Evolutionary conservation across 2,888 invertebrate species (phyloP).

Genomic region (Microctonus hyperodae): DNA sequence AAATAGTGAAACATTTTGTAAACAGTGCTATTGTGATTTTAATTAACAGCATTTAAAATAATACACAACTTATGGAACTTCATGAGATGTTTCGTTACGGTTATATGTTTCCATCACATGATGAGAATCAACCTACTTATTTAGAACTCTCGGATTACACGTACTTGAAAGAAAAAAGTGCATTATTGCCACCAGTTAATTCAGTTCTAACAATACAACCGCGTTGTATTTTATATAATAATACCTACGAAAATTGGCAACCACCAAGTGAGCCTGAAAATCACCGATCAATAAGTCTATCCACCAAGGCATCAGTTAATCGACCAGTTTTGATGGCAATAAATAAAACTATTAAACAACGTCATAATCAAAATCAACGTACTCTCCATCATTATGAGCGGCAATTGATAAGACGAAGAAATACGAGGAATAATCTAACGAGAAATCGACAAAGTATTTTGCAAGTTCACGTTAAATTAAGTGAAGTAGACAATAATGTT

Average conservation of each 20-base stretch:
- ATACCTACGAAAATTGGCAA: slow-evolving; percentile 61
- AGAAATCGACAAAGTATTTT: slow-evolving; percentile 30
- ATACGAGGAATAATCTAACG: slow-evolving; percentile 12
- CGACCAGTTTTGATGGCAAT: slow-evolving; percentile 5
- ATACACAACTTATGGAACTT: slow-evolving; percentile 52
- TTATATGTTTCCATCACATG: slow-evolving; percentile 58
- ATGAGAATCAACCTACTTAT: slow-evolving; percentile 51
- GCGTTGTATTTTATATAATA: slow-evolving; percentile 44
- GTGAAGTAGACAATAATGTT: slow-evolving; percentile 19
- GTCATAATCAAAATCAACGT: slow-evolving; percentile 27
- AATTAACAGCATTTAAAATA: neutral
- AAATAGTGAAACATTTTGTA: neutral
- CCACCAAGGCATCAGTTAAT: slow-evolving; percentile 51
- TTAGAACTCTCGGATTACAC: slow-evolving; percentile 54
- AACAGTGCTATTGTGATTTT: neutral
- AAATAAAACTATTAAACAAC: slow-evolving; percentile 16
- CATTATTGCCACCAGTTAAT: slow-evolving; percentile 53
- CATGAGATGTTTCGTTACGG: slow-evolving; percentile 62
- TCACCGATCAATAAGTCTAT: slow-evolving; percentile 57
- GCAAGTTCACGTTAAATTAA: slow-evolving; percentile 37
- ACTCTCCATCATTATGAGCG: slow-evolving; percentile 9
- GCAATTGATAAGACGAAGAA: slow-evolving; percentile 18
- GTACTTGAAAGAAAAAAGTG: slow-evolving; percentile 50
- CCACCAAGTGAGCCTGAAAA: slow-evolving; percentile 60
- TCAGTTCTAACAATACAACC: slow-evolving; percentile 43